Evolutionary conservation across 1,140 invertebrate species (phyloP).

Genomic region (Colletes latitarsis): DNA sequence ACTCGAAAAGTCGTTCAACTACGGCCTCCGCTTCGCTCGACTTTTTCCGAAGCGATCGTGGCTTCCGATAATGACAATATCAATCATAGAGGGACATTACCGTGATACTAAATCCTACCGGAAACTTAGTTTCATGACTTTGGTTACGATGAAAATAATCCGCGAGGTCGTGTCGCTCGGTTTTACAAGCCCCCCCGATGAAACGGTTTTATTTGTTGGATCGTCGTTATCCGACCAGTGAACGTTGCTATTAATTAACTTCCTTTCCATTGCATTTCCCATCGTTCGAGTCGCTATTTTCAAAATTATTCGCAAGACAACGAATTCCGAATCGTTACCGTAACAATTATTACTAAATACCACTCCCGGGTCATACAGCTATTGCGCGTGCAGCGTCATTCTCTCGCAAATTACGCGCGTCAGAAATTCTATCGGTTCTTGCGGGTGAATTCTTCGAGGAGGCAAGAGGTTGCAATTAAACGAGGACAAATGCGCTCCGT

Average conservation of each 20-base stretch:
- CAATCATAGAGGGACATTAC: slow-evolving; percentile 13
- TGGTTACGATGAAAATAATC: background rate
- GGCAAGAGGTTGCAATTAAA: slow-evolving; percentile 35
- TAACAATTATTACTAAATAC: slow-evolving; percentile 2
- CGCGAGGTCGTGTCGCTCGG: background rate
- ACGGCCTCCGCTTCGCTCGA: background rate
- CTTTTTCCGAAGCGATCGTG: background rate
- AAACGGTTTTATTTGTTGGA: background rate
- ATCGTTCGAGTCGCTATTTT: no score
- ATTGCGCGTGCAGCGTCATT: background rate
- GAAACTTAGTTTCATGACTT: slow-evolving; percentile 1
- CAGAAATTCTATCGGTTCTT: slow-evolving; percentile 21
- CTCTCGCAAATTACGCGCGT: background rate
- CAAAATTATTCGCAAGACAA: no score
- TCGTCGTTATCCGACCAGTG: background rate
- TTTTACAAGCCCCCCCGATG: background rate
- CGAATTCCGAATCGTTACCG: background rate
- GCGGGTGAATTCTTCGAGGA: slow-evolving; percentile 4
- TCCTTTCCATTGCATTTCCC: background rate
- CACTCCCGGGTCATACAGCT: background rate
- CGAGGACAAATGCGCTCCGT: slow-evolving; percentile 41
- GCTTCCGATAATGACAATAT: slow-evolving; percentile 28
- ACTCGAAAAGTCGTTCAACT: slow-evolving; percentile 13
- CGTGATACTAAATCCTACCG: background rate
- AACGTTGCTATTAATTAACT: no score